Conservation (phyloP, 2,888 invertebrate species). For the Meliscaeva auricollis region DNA sequence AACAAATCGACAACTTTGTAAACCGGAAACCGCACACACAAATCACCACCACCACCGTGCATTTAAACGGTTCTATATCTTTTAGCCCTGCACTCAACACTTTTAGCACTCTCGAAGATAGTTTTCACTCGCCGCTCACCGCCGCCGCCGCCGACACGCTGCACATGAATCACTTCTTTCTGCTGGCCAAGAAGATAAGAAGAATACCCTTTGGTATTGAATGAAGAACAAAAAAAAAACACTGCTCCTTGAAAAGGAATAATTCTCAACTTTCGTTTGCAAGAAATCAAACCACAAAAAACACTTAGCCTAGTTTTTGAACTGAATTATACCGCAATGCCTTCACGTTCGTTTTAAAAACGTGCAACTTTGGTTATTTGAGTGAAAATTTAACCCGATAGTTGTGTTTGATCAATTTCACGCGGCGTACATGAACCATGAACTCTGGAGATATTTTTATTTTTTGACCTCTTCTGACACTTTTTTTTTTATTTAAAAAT, state of each 20-base stretch:
- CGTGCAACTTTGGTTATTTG: background rate
- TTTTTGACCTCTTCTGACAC: conserved; percentile 31
- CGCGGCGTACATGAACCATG: conserved; percentile 22
- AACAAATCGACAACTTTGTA: conserved; percentile 67
- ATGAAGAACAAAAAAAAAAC: conserved; percentile 17
- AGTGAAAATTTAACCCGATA: background rate
- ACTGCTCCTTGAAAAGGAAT: background rate
- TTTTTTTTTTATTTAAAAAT: background rate
- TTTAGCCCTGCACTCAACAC: conserved; percentile 24
- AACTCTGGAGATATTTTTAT: conserved; percentile 8
- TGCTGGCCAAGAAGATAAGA: conserved; percentile 47
- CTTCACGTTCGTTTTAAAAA: conserved; percentile 22
- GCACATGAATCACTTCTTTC: conserved; percentile 45
- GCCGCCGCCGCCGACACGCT: too few relatives aligned
- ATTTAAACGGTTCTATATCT: conserved; percentile 16
- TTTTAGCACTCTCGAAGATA: conserved; percentile 21
- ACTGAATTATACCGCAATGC: conserved; percentile 21
- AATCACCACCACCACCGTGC: conserved; percentile 56
- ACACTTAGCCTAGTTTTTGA: conserved; percentile 48
- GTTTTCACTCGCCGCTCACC: conserved; percentile 16
- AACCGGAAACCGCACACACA: conserved; percentile 63
- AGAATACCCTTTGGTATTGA: conserved; percentile 1
- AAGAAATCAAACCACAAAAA: conserved; percentile 32
- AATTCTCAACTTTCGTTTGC: background rate
- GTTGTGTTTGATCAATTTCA: conserved; percentile 70